These are phyloP conservation scores for Tetranychus urticae DNA, from an alignment of 1,140 invertebrate species.

Conservation along the genomic window DNA sequence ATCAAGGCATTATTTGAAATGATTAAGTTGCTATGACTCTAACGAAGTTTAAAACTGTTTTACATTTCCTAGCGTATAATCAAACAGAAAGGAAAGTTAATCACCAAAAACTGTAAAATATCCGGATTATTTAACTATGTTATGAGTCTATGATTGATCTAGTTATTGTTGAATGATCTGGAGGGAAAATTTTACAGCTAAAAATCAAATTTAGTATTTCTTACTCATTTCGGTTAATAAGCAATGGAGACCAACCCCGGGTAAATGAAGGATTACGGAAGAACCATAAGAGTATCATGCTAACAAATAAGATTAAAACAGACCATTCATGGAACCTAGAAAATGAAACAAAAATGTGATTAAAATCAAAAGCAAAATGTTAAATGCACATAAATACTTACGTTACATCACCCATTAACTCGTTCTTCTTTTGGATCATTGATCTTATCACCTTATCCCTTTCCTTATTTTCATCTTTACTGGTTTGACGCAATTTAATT, in stretches of 20 bases:
- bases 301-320: conserved; percentile 49
- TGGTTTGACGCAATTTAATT: background rate
- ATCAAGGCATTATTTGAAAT: background rate
- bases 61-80: too few species aligned
- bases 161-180: too few species aligned
- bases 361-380: background rate
- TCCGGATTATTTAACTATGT: too few species aligned
- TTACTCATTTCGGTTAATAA: background rate
- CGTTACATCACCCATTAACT: background rate
- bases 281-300: conserved; percentile 61
- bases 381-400: background rate
- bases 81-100: too few species aligned
- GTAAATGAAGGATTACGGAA: conserved; percentile 62
- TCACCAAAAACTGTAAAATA: too few species aligned
- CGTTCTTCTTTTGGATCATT: background rate
- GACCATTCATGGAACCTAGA: conserved; percentile 44
- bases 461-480: background rate
- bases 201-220: background rate
- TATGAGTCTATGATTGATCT: too few species aligned
- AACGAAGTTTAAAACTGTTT: too few species aligned
- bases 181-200: too few species aligned
- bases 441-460: background rate
- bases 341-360: background rate
- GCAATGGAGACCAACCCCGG: conserved; percentile 28
- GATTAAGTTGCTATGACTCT: too few species aligned